Conservation (phyloP, 53 echinoderm and acorn worm genomes). For the Actinopyga echinites region DNA sequence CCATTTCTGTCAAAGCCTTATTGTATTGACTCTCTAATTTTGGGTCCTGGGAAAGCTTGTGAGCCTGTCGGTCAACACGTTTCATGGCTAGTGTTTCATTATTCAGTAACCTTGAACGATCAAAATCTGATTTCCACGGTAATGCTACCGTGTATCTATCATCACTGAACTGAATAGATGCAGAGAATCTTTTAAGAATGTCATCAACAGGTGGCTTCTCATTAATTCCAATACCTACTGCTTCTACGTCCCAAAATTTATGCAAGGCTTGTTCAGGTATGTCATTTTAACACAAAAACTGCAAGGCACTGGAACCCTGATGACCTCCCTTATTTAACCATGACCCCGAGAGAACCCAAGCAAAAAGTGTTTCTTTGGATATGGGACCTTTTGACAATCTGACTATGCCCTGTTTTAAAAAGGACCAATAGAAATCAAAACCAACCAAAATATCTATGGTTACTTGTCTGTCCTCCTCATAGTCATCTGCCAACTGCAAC, state of each 20-base stretch:
- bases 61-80: too few species aligned
- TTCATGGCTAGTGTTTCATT: too few species aligned
- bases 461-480: neutral
- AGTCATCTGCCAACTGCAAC: neutral
- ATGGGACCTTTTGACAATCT: neutral
- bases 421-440: conserved; percentile 6
- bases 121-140: too few species aligned
- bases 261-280: neutral
- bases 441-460: neutral
- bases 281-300: neutral
- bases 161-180: too few species aligned
- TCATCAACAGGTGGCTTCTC: too few species aligned
- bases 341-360: conserved; percentile 3
- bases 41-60: too few species aligned
- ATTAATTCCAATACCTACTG: too few species aligned
- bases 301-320: neutral
- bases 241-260: neutral
- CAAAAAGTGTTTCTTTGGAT: neutral
- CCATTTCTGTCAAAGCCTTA: too few species aligned
- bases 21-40: too few species aligned
- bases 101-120: too few species aligned
- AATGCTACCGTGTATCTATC: too few species aligned
- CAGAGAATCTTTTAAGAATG: too few species aligned
- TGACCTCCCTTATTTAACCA: neutral
- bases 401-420: neutral